Conservation (phyloP, 2,888 invertebrate species). For the Drosophila mimetica region DNA sequence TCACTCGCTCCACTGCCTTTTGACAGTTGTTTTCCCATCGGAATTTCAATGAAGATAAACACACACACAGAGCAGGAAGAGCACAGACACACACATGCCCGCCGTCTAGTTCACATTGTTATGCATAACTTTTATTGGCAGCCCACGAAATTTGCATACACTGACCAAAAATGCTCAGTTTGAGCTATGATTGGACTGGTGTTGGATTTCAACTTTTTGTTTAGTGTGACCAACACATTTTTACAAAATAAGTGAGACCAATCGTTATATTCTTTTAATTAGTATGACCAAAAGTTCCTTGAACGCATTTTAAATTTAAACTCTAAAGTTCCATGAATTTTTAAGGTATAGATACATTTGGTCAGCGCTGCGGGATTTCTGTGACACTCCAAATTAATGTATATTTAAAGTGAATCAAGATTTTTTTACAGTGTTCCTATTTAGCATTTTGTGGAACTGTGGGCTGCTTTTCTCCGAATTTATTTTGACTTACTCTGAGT, state of each 20-base stretch:
- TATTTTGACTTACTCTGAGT: constrained; percentile 92
- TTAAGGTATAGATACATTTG: no score
- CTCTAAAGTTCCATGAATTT: no score
- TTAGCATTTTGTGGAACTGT: not conserved
- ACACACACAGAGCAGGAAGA: constrained; percentile 6
- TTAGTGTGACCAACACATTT: no score
- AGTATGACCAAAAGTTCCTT: no score
- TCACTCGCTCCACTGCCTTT: constrained; percentile 67
- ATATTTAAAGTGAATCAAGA: not conserved
- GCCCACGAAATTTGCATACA: constrained; percentile 57
- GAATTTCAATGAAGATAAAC: constrained; percentile 72
- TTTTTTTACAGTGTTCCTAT: not conserved
- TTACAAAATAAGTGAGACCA: no score
- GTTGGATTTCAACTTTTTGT: no score
- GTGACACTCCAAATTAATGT: no score
- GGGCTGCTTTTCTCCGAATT: not conserved
- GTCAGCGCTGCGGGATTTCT: no score
- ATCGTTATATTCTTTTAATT: no score
- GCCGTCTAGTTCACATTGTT: constrained; percentile 54
- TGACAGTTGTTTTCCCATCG: constrained; percentile 71
- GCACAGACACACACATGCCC: constrained; percentile 37
- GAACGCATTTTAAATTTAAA: no score
- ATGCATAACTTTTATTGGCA: constrained; percentile 69
- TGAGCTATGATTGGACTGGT: no score
- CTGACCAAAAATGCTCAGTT: constrained; percentile 2